Evolutionary conservation across 2,888 invertebrate species (phyloP).

Genomic region (Scaptomyza tumidula): DNA sequence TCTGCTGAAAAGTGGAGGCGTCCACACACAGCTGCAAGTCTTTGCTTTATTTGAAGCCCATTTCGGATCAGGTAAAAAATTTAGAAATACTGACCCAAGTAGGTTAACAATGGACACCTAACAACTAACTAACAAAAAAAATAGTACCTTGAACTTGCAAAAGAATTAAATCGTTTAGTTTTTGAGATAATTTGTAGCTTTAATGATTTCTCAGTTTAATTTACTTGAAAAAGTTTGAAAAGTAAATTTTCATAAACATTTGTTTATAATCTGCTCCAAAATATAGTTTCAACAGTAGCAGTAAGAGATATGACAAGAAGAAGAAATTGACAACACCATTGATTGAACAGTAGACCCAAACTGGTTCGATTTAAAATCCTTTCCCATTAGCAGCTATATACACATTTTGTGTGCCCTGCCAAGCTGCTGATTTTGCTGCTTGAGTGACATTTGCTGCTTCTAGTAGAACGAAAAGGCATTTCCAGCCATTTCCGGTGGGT

Average conservation of each 20-base stretch:
- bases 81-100: slow-evolving; percentile 11
- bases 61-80: neutral
- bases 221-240: too few species aligned
- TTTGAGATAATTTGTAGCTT: neutral
- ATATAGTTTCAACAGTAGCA: too few species aligned
- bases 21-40: neutral
- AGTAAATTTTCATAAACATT: too few species aligned
- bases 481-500: slow-evolving; percentile 63
- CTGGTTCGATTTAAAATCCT: neutral
- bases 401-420: slow-evolving; percentile 7
- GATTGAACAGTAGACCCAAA: too few species aligned
- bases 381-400: slow-evolving; percentile 4
- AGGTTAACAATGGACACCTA: slow-evolving; percentile 7
- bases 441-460: slow-evolving; percentile 37
- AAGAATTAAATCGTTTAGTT: neutral
- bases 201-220: too few species aligned
- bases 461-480: slow-evolving; percentile 48
- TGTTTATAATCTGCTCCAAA: too few species aligned
- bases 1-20: slow-evolving; percentile 36
- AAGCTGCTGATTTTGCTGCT: slow-evolving; percentile 22
- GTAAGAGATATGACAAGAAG: too few species aligned
- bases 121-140: too few species aligned
- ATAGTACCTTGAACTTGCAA: neutral
- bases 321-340: too few species aligned
- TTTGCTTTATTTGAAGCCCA: neutral